Evolutionary conservation across 2,113 vertebrate species (phyloP), one percentile per base, ranked within the genome.

Genomic region (Takifugu flavidus): DNA sequence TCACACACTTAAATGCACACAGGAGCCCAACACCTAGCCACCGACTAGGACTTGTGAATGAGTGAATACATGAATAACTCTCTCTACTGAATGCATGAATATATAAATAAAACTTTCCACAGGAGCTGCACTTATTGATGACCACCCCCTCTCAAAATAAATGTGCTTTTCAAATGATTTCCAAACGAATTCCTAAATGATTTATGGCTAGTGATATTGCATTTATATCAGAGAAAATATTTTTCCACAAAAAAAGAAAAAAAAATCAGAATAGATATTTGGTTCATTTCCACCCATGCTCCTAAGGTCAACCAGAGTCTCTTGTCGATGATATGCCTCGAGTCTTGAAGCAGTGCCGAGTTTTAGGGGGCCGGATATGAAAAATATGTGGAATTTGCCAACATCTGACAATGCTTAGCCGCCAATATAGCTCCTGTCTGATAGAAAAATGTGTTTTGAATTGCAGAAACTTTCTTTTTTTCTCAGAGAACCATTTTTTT

Each of bases 51-150:
- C 86, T 81, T 88, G 88, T 91, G 88, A 88, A 90, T 89, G 88
- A 88, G 88, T 90, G 89, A 91, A 91, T 90, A 88, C 80, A 91
- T 89, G 87, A 91, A 91, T 89, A 90, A 89, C 87, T 88, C 86
- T 86, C 89, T 84, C 78, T 82, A 80, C 70, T 87, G 82, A 85
- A 88, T 88, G 80, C 64, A 87, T 88, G 85, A 88, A 89, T 89
- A 82, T 76, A 88, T 87, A 83, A 88, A 86, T 82, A 86, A 79
- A 86, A 80, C 72, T 77, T 84, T 84, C 71, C 70, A 75, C 61
- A 43, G 63, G 56, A 80, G 68, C 79, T 58, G 72, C 64, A 7
- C 85, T 84, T 89, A 89, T 88, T 88, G 87, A 89, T 86, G 85
- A 86, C 73, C 70, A 63, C 67, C 53, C 59, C 56, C 47, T 27